These are phyloP conservation scores for Sebastes vulpes DNA, from an alignment of 2,797 vertebrate species.

Conservation along the genomic window DNA sequence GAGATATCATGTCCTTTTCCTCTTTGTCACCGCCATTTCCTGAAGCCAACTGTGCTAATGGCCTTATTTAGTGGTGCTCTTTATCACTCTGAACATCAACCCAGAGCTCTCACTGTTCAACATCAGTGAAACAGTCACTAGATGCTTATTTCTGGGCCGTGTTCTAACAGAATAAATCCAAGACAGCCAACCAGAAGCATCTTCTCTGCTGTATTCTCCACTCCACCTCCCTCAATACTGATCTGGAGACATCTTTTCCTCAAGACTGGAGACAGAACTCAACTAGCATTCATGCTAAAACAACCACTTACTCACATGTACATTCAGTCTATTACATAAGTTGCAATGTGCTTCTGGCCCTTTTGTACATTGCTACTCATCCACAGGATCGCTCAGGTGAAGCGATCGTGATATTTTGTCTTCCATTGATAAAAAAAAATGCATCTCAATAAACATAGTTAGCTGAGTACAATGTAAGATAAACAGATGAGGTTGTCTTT, in stretches of 20 bases:
- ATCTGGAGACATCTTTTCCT: constrained; percentile 23
- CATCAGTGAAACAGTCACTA: constrained; percentile 30
- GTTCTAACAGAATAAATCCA: constrained; percentile 7
- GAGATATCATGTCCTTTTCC: constrained; percentile 32
- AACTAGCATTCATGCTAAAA: constrained; percentile 19
- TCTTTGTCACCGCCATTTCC: constrained; percentile 33
- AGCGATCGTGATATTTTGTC: constrained; percentile 66
- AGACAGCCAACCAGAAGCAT: constrained; percentile 33
- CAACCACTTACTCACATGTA: constrained; percentile 23
- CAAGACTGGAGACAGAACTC: constrained; percentile 41
- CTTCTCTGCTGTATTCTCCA: constrained; percentile 18
- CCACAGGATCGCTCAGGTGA: constrained; percentile 56
- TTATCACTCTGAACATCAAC: constrained; percentile 49
- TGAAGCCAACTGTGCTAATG: constrained; percentile 60
- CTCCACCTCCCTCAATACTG: constrained; percentile 1
- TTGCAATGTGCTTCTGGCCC: constrained; percentile 51
- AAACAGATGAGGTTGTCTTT: constrained; percentile 31
- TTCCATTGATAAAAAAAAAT: constrained; percentile 65
- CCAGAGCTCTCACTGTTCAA: constrained; percentile 31
- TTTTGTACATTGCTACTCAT: constrained; percentile 62
- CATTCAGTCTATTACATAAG: constrained; percentile 39
- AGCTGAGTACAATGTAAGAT: constrained; percentile 50
- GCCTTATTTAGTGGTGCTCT: constrained; percentile 78
- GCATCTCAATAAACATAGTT: constrained; percentile 34
- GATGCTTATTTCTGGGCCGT: constrained; percentile 27